Conservation (phyloP, 2,888 invertebrate genomes). For the Brassicogethes aeneus region DNA sequence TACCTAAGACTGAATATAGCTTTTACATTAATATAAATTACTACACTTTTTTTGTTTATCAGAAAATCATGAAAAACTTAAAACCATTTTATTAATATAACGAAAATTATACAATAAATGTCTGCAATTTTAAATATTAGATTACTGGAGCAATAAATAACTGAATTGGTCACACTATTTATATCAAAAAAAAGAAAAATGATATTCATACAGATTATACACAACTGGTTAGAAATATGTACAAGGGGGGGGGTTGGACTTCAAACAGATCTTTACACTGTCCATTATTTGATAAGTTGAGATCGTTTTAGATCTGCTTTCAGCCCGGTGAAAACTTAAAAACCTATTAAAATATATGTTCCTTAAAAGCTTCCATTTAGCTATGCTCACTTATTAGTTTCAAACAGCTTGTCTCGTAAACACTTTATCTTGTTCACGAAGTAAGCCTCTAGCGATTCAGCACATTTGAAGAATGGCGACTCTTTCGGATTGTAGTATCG, state of each 20-base stretch:
- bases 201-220: slow-evolving; percentile 15
- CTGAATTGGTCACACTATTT: slow-evolving; percentile 3
- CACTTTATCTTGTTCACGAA: slow-evolving; percentile 91
- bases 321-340: slow-evolving; percentile 21
- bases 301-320: slow-evolving; percentile 27
- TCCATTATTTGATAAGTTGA: slow-evolving; percentile 22
- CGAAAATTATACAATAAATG: slow-evolving; percentile 4
- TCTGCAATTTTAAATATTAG: not conserved
- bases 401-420: slow-evolving; percentile 75
- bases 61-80: slow-evolving; percentile 9
- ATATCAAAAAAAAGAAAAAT: slow-evolving; percentile 12
- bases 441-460: slow-evolving; percentile 88
- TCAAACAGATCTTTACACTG: slow-evolving; percentile 17
- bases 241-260: slow-evolving; percentile 13
- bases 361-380: not conserved
- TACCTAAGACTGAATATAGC: slow-evolving; percentile 24
- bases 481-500: slow-evolving; percentile 94
- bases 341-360: slow-evolving; percentile 13
- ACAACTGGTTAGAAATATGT: slow-evolving; percentile 17
- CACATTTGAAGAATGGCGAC: slow-evolving; percentile 93
- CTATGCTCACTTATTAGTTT: slow-evolving; percentile 38
- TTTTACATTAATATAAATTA: slow-evolving; percentile 9
- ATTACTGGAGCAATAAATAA: not conserved
- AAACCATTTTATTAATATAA: slow-evolving; percentile 9
- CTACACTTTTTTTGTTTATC: slow-evolving; percentile 10